phyloP scores from a whole-genome alignment of 2,113 vertebrate genomes.

The Tragelaphus strepsiceros region DNA sequence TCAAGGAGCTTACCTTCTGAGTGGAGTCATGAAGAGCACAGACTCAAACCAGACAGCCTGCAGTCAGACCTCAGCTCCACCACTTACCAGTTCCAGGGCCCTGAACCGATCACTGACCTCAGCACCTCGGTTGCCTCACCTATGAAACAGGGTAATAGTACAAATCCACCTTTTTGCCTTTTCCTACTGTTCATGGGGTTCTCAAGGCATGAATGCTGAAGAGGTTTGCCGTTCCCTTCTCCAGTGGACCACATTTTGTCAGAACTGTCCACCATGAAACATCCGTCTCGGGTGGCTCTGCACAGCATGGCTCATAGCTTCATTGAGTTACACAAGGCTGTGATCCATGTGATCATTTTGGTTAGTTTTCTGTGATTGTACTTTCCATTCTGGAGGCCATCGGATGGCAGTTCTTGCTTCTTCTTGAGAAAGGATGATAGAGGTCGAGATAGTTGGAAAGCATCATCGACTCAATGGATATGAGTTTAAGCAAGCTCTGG shows the following conservation, averaged over 20 bases:
- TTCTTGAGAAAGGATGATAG: background rate
- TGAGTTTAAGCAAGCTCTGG: background rate
- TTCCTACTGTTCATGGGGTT: background rate
- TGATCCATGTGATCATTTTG: background rate
- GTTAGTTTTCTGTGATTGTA: background rate
- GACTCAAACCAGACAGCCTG: background rate
- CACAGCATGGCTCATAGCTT: background rate
- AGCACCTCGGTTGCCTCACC: background rate
- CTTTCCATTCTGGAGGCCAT: background rate
- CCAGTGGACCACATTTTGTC: background rate
- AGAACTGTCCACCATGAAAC: background rate
- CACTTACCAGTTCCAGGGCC: background rate
- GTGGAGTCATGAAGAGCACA: too few species aligned
- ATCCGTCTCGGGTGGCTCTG: background rate
- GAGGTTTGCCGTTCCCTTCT: background rate
- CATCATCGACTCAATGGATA: background rate
- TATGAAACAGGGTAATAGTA: background rate
- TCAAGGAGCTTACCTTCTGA: background rate
- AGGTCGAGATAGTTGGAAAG: background rate
- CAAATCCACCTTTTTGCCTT: background rate
- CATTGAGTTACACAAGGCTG: background rate
- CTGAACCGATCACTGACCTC: background rate
- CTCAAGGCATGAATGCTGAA: background rate
- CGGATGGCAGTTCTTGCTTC: background rate
- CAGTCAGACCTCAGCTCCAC: background rate